Percentiles rank a stretch among this genome's conserved stretches.
Conservation (phyloP, 2,797 vertebrate genomes). For the Neosalanx taihuensis region DNA sequence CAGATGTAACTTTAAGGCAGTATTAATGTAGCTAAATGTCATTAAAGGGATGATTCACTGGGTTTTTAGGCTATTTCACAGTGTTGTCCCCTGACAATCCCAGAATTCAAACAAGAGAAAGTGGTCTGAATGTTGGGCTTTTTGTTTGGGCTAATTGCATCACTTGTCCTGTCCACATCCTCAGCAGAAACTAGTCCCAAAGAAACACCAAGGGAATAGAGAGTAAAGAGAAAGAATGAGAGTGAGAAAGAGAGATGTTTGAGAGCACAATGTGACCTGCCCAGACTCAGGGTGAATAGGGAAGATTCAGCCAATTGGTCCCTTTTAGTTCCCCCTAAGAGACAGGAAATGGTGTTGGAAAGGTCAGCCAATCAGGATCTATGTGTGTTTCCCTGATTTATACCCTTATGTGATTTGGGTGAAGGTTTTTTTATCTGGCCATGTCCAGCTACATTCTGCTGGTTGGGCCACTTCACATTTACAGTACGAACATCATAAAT, state of each 20-base stretch:
- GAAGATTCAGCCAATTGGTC: constrained; percentile 53
- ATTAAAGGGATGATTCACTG: no score
- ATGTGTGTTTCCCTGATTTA: no score
- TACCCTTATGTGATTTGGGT: neutral
- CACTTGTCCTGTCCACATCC: constrained; percentile 38
- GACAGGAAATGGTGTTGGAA: constrained; percentile 53
- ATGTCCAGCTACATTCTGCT: no score
- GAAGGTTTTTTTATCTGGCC: no score
- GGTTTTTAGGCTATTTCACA: no score
- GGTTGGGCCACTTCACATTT: no score
- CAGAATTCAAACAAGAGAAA: constrained; percentile 35
- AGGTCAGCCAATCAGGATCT: constrained; percentile 53
- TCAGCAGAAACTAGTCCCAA: constrained; percentile 17
- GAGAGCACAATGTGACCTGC: constrained; percentile 45
- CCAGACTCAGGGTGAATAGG: constrained; percentile 47
- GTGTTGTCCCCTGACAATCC: constrained; percentile 39
- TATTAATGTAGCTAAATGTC: no score
- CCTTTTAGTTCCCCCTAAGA: constrained; percentile 34
- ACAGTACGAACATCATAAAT: no score
- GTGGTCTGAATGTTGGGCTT: constrained; percentile 63
- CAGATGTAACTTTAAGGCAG: no score
- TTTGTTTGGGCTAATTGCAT: constrained; percentile 58
- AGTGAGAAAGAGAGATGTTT: constrained; percentile 40
- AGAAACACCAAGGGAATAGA: neutral
- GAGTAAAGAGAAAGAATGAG: constrained; percentile 8